Conservation (phyloP, 2,113 vertebrate species). For the Dipodomys spectabilis region DNA sequence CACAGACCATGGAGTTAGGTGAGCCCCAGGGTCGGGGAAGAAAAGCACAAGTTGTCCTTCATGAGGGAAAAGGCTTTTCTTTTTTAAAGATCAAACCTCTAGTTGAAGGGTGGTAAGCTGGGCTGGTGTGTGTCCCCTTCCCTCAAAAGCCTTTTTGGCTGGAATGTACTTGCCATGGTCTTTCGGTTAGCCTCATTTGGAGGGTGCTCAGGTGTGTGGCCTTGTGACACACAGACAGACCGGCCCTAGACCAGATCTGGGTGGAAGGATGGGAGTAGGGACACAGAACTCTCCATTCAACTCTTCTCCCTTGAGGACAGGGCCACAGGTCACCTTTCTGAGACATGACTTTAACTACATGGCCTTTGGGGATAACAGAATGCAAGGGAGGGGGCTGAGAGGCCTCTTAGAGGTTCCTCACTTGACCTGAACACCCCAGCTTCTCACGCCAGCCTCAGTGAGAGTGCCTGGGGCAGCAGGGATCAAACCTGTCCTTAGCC, state of each 20-base stretch:
- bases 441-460: neutral
- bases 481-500: neutral
- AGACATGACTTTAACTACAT: neutral
- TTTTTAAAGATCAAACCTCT: neutral
- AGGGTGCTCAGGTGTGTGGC: neutral
- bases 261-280: neutral
- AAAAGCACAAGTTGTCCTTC: constrained; percentile 2
- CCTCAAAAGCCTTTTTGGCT: neutral
- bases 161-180: neutral
- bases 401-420: neutral
- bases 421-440: neutral
- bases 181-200: neutral
- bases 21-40: constrained; percentile 27
- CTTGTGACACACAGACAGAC: neutral
- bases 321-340: neutral
- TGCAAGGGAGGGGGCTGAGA: neutral
- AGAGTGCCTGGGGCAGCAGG: neutral
- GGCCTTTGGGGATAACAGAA: neutral
- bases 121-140: neutral
- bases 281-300: neutral
- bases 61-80: neutral
- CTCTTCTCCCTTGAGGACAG: neutral
- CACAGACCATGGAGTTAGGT: neutral
- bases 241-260: neutral
- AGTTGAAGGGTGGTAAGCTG: neutral